Conservation (phyloP, 2,797 vertebrate genomes). For the Cottoperca gobio region DNA sequence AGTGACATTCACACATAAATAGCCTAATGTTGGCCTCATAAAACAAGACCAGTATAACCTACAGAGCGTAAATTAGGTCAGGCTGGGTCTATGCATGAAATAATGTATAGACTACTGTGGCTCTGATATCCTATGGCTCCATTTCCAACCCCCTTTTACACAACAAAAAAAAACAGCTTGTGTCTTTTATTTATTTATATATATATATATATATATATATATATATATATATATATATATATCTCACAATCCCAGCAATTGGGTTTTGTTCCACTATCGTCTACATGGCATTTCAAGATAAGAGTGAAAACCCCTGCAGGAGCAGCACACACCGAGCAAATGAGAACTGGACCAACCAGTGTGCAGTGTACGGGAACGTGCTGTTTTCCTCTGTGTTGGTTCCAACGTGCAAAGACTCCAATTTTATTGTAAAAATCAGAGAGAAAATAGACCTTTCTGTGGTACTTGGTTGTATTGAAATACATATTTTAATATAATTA, state of each 20-base stretch:
- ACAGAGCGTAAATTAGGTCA: constrained; percentile 57
- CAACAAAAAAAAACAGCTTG: not conserved
- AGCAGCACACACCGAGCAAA: constrained; percentile 23
- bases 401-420: constrained; percentile 5
- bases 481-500: too few relatives aligned
- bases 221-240: too few relatives aligned
- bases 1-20: constrained; percentile 60
- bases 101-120: not conserved
- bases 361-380: constrained; percentile 3
- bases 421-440: not conserved
- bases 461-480: not conserved
- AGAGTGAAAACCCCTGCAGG: constrained; percentile 10
- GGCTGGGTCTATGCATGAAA: constrained; percentile 3
- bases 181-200: too few relatives aligned
- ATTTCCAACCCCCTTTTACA: not conserved
- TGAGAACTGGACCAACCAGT: constrained; percentile 14
- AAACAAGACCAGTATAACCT: constrained; percentile 28
- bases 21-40: constrained; percentile 50
- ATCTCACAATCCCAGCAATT: constrained; percentile 8
- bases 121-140: not conserved
- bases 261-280: constrained; percentile 31
- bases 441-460: not conserved
- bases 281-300: constrained; percentile 43
- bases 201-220: too few relatives aligned
- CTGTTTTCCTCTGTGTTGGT: not conserved